Evolutionary conservation across 1,140 invertebrate species (phyloP).

Genomic region (Ephestia elutella): DNA sequence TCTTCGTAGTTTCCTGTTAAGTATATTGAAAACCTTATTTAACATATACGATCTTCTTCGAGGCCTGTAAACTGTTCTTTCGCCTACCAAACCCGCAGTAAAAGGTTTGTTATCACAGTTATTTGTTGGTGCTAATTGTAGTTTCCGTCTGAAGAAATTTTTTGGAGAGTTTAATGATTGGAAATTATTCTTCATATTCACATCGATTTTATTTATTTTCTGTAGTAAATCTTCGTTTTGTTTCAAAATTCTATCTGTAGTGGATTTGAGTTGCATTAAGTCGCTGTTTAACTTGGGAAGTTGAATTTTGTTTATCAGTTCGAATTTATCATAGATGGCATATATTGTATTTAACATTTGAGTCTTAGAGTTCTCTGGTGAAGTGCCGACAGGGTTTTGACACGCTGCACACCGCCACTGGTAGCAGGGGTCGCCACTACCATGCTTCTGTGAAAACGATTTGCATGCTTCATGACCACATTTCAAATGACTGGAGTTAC

Average conservation of each 20-base stretch:
- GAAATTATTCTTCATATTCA: constrained; percentile 15
- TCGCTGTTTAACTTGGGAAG: constrained; percentile 51
- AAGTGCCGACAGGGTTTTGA: constrained; percentile 25
- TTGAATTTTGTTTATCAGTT: constrained; percentile 57
- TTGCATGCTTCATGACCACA: constrained; percentile 26
- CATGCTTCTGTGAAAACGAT: constrained; percentile 12
- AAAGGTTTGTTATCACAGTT: constrained; percentile 16
- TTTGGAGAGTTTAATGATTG: constrained; percentile 8
- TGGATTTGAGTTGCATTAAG: constrained; percentile 36
- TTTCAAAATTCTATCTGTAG: constrained; percentile 36
- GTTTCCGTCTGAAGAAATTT: constrained; percentile 27
- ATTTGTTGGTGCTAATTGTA: constrained; percentile 30
- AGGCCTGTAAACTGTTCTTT: constrained; percentile 34
- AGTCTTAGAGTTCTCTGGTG: constrained; percentile 6
- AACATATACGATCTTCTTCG: constrained; percentile 38
- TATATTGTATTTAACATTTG: constrained; percentile 31
- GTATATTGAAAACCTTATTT: constrained; percentile 36
- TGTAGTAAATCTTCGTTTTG: constrained; percentile 49
- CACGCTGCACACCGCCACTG: constrained; percentile 51
- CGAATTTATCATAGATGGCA: constrained; percentile 45
- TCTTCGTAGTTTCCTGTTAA: constrained; percentile 37
- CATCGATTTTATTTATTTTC: constrained; percentile 33
- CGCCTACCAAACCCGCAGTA: constrained; percentile 17
- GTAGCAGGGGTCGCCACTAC: constrained; percentile 32
- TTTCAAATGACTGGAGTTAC: constrained; percentile 35